A percentile compares a stretch with the other conserved stretches of the same genome.
phyloP scores from a whole-genome alignment of 2,113 vertebrate genomes.

The Neoarius graeffei region DNA sequence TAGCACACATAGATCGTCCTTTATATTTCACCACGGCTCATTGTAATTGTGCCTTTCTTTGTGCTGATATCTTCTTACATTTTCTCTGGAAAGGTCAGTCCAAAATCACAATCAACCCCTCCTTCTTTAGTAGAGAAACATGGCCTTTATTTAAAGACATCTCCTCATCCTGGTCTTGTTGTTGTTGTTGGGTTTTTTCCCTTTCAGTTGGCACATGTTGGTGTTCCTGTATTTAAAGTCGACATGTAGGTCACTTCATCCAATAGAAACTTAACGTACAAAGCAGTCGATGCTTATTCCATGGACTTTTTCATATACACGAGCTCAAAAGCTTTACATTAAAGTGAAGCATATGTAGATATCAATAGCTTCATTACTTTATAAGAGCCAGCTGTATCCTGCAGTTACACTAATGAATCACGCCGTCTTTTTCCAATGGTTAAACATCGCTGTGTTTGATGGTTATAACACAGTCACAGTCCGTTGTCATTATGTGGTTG shows the following conservation, averaged over 20 bases:
- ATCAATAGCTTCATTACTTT: neutral
- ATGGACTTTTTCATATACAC: constrained; percentile 4
- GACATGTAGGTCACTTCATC: neutral
- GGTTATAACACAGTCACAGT: constrained; percentile 5
- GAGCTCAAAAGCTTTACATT: constrained; percentile 1
- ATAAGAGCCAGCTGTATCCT: constrained; percentile 4
- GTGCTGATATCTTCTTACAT: constrained; percentile 8
- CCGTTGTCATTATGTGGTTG: constrained; percentile 29
- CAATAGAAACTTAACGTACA: neutral
- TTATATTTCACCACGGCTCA: neutral
- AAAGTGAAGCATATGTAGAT: neutral
- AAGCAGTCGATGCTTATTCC: neutral
- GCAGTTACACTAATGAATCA: constrained; percentile 25
- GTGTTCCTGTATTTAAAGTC: neutral
- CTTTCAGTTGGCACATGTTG: neutral
- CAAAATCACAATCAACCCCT: neutral
- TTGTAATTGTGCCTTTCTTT: constrained; percentile 2
- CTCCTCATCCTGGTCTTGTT: neutral
- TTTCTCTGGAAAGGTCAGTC: constrained; percentile 12
- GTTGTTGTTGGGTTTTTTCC: neutral
- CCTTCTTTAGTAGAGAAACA: constrained; percentile 13
- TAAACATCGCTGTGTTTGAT: neutral
- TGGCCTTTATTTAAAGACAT: constrained; percentile 18
- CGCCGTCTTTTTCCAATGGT: constrained; percentile 6
- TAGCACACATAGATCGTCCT: neutral